Evolutionary conservation across 2,888 invertebrate genomes (phyloP).

Genomic region (Sinodicranocentrus sp.): DNA sequence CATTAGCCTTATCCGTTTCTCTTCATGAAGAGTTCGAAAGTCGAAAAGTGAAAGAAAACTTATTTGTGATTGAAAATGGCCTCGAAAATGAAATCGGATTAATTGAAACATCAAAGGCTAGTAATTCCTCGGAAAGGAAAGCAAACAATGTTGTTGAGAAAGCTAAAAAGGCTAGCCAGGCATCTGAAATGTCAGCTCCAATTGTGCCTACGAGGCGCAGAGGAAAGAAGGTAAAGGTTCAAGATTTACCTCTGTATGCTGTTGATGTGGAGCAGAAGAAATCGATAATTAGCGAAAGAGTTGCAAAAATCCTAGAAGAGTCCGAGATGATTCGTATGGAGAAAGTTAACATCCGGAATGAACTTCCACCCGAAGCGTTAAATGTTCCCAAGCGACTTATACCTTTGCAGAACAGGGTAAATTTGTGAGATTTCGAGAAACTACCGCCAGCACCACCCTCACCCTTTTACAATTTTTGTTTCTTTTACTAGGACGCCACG

Average conservation of each 20-base stretch:
- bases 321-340: slow-evolving; percentile 20
- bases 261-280: slow-evolving; percentile 53
- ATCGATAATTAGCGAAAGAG: slow-evolving; percentile 65
- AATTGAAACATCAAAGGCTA: not conserved
- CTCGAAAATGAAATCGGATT: slow-evolving; percentile 52
- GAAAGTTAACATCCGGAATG: slow-evolving; percentile 54
- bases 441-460: not conserved
- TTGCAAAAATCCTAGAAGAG: slow-evolving; percentile 67
- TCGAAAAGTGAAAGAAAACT: slow-evolving; percentile 77
- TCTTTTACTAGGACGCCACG: too few relatives aligned
- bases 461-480: too few relatives aligned
- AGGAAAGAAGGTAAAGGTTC: slow-evolving; percentile 48
- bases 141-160: too few relatives aligned
- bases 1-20: slow-evolving; percentile 79
- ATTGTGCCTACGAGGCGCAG: slow-evolving; percentile 28
- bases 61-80: slow-evolving; percentile 77
- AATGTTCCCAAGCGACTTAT: slow-evolving; percentile 58
- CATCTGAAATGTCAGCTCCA: not conserved
- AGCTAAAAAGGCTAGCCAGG: not conserved
- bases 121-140: not conserved
- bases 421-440: too few relatives aligned
- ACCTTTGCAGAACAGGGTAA: slow-evolving; percentile 55
- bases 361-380: slow-evolving; percentile 7
- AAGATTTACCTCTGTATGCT: slow-evolving; percentile 51
- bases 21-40: slow-evolving; percentile 78